A percentile compares a stretch with the other conserved stretches of the same genome.
phyloP scores from a whole-genome alignment of 2,888 invertebrate genomes.

The Luperina nickerlii region DNA sequence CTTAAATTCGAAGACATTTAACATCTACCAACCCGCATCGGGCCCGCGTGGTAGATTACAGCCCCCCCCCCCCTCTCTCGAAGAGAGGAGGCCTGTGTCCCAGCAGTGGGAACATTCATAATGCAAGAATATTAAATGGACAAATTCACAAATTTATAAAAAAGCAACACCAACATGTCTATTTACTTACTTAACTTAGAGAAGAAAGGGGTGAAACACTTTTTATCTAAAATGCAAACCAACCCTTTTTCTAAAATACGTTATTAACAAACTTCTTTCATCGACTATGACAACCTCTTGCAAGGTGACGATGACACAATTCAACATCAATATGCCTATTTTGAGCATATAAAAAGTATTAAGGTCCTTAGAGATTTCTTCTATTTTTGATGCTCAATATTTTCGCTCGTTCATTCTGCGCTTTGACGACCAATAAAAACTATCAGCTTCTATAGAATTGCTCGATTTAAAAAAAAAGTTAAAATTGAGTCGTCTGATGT shows the following conservation, averaged over 20 bases:
- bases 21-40: too few species aligned
- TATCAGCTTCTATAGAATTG: neutral
- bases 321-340: neutral
- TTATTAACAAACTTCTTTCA: neutral
- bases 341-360: neutral
- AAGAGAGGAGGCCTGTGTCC: too few species aligned
- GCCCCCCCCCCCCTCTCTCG: too few species aligned
- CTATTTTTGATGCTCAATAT: neutral
- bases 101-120: too few species aligned
- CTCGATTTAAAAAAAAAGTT: neutral
- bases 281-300: neutral
- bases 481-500: too few species aligned
- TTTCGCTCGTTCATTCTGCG: neutral
- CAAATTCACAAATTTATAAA: too few species aligned
- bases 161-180: neutral
- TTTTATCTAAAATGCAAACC: too few species aligned
- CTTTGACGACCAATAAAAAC: neutral
- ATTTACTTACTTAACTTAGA: neutral
- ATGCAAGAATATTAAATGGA: neutral
- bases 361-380: neutral
- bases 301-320: neutral
- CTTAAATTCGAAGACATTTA: too few species aligned
- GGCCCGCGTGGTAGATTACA: too few species aligned
- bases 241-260: neutral
- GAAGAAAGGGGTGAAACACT: too few species aligned